A percentile compares a stretch with the other conserved stretches of the same genome.
Evolutionary conservation across 2,888 invertebrate genomes (phyloP).

Genomic region (Furcula furcula): DNA sequence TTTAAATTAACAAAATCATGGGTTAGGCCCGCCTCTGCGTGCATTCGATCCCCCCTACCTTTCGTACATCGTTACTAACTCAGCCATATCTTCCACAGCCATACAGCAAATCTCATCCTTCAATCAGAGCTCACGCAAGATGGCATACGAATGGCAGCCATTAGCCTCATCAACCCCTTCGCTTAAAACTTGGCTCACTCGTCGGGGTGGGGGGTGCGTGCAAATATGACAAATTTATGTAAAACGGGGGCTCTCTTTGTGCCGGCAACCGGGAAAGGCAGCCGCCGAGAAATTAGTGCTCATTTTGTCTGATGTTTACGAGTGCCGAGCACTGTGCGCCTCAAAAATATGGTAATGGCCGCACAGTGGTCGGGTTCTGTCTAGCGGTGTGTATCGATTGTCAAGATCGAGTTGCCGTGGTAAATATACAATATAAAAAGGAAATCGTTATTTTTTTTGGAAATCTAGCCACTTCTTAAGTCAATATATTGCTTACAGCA

Average conservation of each 20-base stretch:
- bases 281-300: conserved; percentile 69
- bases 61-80: no score
- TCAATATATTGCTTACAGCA: no score
- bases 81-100: background rate
- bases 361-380: conserved; percentile 40
- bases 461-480: no score
- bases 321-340: conserved; percentile 46
- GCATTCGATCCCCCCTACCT: no score
- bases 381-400: conserved; percentile 51
- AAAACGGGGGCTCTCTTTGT: conserved; percentile 60
- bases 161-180: conserved; percentile 34
- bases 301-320: conserved; percentile 74
- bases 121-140: conserved; percentile 11
- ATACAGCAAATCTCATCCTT: conserved; percentile 6
- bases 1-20: no score
- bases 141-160: conserved; percentile 10
- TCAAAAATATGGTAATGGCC: conserved; percentile 70
- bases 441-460: no score
- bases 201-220: conserved; percentile 53
- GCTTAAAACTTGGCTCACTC: conserved; percentile 55
- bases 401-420: conserved; percentile 27
- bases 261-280: conserved; percentile 34
- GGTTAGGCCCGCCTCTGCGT: no score
- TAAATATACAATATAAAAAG: conserved; percentile 6
- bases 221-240: conserved; percentile 80